Evolutionary conservation across 2,113 vertebrate genomes (phyloP).

Genomic region (Nerophis lumbriciformis): DNA sequence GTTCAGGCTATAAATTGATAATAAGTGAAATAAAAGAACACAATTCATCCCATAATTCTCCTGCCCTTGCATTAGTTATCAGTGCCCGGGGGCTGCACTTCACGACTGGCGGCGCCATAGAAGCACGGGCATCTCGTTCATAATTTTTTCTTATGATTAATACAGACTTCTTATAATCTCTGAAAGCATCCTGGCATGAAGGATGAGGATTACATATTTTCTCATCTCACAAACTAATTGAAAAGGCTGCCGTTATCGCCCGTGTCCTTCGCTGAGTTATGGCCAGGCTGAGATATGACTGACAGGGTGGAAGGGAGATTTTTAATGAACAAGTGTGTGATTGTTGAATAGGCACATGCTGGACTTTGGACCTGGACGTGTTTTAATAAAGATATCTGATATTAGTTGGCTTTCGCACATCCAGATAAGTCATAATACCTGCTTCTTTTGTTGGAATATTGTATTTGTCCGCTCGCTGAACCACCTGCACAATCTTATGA

Average conservation of each 20-base stretch:
- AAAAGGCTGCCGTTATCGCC: constrained; percentile 62
- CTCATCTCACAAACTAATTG: constrained; percentile 66
- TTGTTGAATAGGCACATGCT: constrained; percentile 55
- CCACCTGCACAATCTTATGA: not conserved
- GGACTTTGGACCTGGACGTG: constrained; percentile 40
- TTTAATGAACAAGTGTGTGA: constrained; percentile 61
- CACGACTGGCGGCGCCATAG: constrained; percentile 49
- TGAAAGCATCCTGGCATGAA: constrained; percentile 64
- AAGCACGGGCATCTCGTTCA: constrained; percentile 50
- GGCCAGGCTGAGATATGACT: constrained; percentile 58
- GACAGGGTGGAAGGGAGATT: constrained; percentile 42
- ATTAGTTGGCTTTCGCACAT: constrained; percentile 47
- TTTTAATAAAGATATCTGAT: constrained; percentile 61
- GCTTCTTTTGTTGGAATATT: constrained; percentile 18
- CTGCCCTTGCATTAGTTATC: constrained; percentile 39
- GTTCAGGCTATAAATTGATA: constrained; percentile 30
- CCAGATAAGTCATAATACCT: constrained; percentile 52
- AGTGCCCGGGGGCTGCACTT: constrained; percentile 38
- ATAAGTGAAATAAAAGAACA: constrained; percentile 29
- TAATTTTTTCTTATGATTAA: constrained; percentile 58
- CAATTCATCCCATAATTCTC: constrained; percentile 39
- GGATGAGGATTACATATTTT: constrained; percentile 60
- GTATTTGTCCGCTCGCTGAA: not conserved
- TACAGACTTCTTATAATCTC: constrained; percentile 62
- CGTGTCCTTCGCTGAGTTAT: constrained; percentile 55